Base-by-base conservation (phyloP, 2,888 invertebrate genomes). In the Pseudococcus viburni region DNA sequence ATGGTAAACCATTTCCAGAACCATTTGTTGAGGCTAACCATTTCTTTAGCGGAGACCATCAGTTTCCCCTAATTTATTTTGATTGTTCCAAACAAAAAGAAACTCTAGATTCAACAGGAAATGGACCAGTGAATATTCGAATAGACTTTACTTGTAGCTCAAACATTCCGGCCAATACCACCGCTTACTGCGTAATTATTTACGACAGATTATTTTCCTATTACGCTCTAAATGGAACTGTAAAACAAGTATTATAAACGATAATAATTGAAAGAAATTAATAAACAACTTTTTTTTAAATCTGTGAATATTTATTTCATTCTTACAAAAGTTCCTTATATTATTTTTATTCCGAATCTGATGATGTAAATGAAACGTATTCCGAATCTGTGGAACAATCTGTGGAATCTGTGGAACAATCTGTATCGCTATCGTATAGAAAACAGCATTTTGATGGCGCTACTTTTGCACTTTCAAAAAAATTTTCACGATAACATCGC, bases 91-190 rank as follows among this genome's bases (percentile, higher is more conserved):
- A 55, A 55, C 55, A 55, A 55, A 55, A 55, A 17, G 55, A 55
- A 12, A 12, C 11, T 0, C 5, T 15, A 17, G 26, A 33, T 33
- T 33, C 26, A 33, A 17, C 55, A 15, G 15, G 17, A 15, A 55
- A 17, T 15, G 17, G 17, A 15, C 55, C 55, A 55, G 12, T 55
- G 4, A 55, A 55, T 55, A 17, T 55, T 15, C 55, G 55, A 15
- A 5, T 55, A 17, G 55, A 55, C 39, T 89, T 89, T n/a, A 90
- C 89, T 64, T 68, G 88, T 39, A 89, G 84, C 39, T 90, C 90
- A 9, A 90, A 84, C 17, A 87, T 22, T 17, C 68, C 26, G 0
- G 55, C 55, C 5, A 55, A 55, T 15, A 55, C 55, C 17, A 55
- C 55, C 0, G 17, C 55, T 6, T 55, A 55, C 11, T 55, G 55